These are phyloP conservation scores for Ptilodon capucinus DNA, from an alignment of 2,888 invertebrate genomes.

Conservation along the genomic window DNA sequence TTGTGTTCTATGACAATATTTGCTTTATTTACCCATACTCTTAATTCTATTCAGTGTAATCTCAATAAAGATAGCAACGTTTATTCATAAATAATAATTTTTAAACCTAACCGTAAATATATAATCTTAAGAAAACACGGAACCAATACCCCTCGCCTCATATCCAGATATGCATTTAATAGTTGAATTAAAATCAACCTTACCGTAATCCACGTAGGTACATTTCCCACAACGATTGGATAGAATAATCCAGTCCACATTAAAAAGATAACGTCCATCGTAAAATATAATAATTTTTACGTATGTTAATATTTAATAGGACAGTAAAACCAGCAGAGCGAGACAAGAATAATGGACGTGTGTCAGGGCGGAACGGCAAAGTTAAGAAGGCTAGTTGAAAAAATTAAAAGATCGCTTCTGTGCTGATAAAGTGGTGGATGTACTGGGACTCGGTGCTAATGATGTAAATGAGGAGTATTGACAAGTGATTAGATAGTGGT, in stretches of 20 bases:
- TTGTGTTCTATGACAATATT: too few relatives aligned
- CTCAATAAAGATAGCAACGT: too few relatives aligned
- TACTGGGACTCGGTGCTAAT: background rate
- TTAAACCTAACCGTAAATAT: too few relatives aligned
- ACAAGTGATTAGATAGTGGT: background rate
- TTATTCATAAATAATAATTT: too few relatives aligned
- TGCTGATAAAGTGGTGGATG: slow-evolving; percentile 14
- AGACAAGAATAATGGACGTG: slow-evolving; percentile 60
- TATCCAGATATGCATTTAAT: background rate
- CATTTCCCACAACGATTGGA: background rate
- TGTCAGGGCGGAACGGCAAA: slow-evolving; percentile 64
- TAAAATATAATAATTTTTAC: slow-evolving; percentile 39
- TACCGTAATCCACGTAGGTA: background rate
- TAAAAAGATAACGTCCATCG: slow-evolving; percentile 27
- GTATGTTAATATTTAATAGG: slow-evolving; percentile 68
- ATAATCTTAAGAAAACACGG: background rate
- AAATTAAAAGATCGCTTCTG: slow-evolving; percentile 47
- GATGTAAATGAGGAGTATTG: background rate
- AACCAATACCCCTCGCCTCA: background rate
- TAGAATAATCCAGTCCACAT: slow-evolving; percentile 13
- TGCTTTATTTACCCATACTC: too few relatives aligned
- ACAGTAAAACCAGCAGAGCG: slow-evolving; percentile 70
- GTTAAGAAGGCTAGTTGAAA: slow-evolving; percentile 47
- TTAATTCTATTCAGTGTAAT: too few relatives aligned
- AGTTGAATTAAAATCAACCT: background rate